Evolutionary conservation across 1,140 invertebrate genomes (phyloP).

Genomic region (Venturia canescens): DNA sequence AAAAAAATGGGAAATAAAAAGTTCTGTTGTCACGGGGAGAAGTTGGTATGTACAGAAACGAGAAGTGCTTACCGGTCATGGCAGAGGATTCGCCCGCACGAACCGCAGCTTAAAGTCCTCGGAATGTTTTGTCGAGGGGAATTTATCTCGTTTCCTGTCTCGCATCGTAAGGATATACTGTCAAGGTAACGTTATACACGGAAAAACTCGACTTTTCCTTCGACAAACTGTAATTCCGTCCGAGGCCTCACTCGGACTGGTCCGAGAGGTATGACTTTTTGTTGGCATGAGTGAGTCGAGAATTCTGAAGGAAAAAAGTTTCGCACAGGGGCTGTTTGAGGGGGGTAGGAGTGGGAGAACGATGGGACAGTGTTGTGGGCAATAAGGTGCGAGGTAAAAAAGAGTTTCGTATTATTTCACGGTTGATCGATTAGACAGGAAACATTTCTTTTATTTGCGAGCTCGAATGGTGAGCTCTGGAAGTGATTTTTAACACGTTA

Average conservation of each 20-base stretch:
- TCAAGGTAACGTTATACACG: neutral
- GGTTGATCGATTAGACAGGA: neutral
- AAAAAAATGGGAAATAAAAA: constrained; percentile 28
- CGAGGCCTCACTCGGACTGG: neutral
- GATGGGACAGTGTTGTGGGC: neutral
- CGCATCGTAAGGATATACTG: neutral
- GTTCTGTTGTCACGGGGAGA: neutral
- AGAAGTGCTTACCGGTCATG: constrained; percentile 36
- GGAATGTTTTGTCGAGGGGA: constrained; percentile 38
- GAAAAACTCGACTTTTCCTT: constrained; percentile 15
- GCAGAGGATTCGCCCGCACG: constrained; percentile 25
- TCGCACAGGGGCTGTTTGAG: neutral
- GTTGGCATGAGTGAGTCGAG: constrained; percentile 5
- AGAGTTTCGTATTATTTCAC: neutral
- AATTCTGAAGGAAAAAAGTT: neutral
- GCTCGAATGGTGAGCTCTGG: neutral
- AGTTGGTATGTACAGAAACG: constrained; percentile 23
- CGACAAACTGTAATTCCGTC: neutral
- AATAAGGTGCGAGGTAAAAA: neutral
- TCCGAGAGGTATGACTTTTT: constrained; percentile 5
- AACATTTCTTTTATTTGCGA: constrained; percentile 11
- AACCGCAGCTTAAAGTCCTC: constrained; percentile 40
- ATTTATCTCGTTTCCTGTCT: constrained; percentile 27
- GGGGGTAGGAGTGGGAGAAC: neutral
- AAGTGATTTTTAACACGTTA: constrained; percentile 1